Evolutionary conservation across 2,888 invertebrate genomes (phyloP).

Genomic region (Ecdyonurus torrentis): DNA sequence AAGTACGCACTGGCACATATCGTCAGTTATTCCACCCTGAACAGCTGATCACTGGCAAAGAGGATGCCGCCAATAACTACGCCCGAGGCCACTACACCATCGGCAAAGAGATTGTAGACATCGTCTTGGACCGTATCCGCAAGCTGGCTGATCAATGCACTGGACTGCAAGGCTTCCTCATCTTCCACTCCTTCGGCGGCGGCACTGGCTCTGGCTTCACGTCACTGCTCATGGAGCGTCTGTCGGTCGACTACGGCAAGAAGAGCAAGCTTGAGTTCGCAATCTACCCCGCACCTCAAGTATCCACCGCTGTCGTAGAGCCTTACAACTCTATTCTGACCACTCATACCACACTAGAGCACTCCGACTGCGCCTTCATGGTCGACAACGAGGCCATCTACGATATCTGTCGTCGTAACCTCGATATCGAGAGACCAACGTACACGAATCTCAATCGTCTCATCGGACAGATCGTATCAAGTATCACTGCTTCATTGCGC

Average conservation of each 20-base stretch:
- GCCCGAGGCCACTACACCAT: constrained; percentile 96
- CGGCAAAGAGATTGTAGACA: too few species aligned
- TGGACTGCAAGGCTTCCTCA: constrained; percentile 80
- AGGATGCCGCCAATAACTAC: constrained; percentile 96
- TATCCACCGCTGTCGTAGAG: constrained; percentile 84
- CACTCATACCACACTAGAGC: constrained; percentile 89
- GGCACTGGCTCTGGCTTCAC: constrained; percentile 94
- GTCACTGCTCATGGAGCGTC: constrained; percentile 89
- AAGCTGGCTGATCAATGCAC: too few species aligned
- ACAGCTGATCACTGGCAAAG: too few species aligned
- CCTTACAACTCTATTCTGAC: constrained; percentile 95
- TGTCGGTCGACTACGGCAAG: constrained; percentile 92
- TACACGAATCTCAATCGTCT: constrained; percentile 93
- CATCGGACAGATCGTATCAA: constrained; percentile 87
- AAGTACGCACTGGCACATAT: too few species aligned
- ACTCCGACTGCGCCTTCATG: constrained; percentile 94
- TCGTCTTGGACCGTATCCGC: too few species aligned
- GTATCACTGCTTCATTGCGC: too few species aligned
- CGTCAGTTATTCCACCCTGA: too few species aligned
- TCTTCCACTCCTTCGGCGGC: constrained; percentile 90
- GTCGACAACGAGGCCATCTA: too few species aligned
- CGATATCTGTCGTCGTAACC: too few species aligned
- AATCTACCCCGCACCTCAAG: constrained; percentile 82
- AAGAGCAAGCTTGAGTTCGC: too few species aligned
- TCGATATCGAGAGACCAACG: constrained; percentile 86